These are phyloP conservation scores for Acridotheres tristis DNA, from an alignment of 2,797 vertebrate genomes.

Conservation along the genomic window DNA sequence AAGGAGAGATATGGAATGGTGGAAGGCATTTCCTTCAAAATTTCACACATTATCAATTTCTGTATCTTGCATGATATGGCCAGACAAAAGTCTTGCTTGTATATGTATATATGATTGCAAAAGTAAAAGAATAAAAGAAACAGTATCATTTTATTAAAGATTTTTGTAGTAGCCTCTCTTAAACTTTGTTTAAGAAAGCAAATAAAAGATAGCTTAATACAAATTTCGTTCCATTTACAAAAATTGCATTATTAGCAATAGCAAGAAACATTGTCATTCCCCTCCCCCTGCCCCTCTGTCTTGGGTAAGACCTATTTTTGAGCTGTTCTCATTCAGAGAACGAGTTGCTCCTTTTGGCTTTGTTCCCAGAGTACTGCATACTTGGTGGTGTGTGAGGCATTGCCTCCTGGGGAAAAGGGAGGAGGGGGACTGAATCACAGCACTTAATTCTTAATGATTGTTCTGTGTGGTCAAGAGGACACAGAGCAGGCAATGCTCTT, in stretches of 20 bases:
- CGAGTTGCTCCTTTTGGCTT: constrained; percentile 61
- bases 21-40: neutral
- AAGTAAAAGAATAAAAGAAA: neutral
- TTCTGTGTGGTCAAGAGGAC: constrained; percentile 66
- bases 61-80: neutral
- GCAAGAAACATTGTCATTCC: neutral
- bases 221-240: neutral
- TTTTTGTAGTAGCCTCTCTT: neutral
- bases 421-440: constrained; percentile 48
- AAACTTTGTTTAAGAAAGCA: neutral
- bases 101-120: neutral
- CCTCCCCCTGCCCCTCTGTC: neutral
- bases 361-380: constrained; percentile 45
- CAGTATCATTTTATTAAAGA: neutral
- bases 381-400: constrained; percentile 44
- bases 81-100: neutral
- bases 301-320: constrained; percentile 51
- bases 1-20: neutral
- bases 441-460: constrained; percentile 70
- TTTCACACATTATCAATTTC: neutral
- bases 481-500: constrained; percentile 46
- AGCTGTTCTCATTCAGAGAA: constrained; percentile 64
- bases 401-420: constrained; percentile 45
- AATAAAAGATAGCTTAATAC: neutral
- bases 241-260: constrained; percentile 1